Base-by-base conservation (phyloP, 1,140 invertebrate species). In the Drosophila quadrilineata region DNA sequence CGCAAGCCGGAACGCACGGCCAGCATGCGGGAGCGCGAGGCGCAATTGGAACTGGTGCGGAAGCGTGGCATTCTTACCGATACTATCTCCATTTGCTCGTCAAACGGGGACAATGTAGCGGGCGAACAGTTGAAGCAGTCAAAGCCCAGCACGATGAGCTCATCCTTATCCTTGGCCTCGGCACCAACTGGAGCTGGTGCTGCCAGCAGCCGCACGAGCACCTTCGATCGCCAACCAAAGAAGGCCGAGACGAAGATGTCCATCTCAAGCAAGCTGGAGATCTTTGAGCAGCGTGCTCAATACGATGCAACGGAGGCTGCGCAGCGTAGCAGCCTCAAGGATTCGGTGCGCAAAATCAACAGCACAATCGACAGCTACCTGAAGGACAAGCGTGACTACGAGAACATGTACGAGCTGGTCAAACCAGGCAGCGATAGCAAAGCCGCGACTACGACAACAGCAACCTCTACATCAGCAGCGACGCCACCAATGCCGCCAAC, bases 1-100 rank as follows among this genome's bases (percentile, higher is more conserved):
- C 89, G 93, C 26, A 96, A 96, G 90, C 95, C 95, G 4, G 94
- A 95, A 86, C 91, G 95, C 66, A 95, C 95, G 12, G 94, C 94
- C 4, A 96, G 95, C 86, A 94, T 96, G 93, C 91, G 94, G 75
- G 94, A 95, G 87, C 89, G 93, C 45, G 93, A 94, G 86, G 92
- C 92, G 3, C 92, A 92, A 66, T 86, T 93, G 70, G 93, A 93
- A 75, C 89, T 93, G 49, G 90, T 92, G 24, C 91, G 71, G 80
- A 92, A 90, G 90, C 90, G 68, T 70, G 71, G 73, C 36, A 72
- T 80, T 64, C 75, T 88, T 45, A 79, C 70, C 62, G 88, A 89
- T 88, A 89, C 86, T 85, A 87, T 89, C 77, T 89, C 88, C 63
- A 88, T 89, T 89, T 89, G 88, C 88, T 89, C 88, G 82, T 89